Evolutionary conservation across 2,797 vertebrate genomes (phyloP).

Genomic region (Paguma larvata): DNA sequence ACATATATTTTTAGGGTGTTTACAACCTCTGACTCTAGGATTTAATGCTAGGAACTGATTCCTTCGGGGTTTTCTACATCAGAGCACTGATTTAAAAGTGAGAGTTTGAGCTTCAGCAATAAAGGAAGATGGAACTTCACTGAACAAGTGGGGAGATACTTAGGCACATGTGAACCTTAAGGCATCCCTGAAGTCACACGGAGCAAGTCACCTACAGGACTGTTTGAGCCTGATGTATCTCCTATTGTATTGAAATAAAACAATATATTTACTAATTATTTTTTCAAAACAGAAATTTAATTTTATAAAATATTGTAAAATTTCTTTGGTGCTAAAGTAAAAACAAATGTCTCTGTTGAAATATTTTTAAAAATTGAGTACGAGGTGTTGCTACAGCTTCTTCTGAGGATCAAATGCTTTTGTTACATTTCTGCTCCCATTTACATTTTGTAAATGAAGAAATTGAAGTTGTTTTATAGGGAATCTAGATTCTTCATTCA

Average conservation of each 20-base stretch:
- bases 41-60: background rate
- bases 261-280: background rate
- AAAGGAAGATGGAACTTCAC: background rate
- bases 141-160: background rate
- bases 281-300: constrained; percentile 27
- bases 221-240: background rate
- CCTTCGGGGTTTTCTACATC: background rate
- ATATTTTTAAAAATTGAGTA: constrained; percentile 17
- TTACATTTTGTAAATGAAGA: constrained; percentile 23
- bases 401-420: background rate
- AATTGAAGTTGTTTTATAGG: background rate
- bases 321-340: constrained; percentile 25
- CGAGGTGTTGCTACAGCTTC: background rate
- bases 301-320: background rate
- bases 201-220: background rate
- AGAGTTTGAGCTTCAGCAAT: background rate
- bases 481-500: background rate
- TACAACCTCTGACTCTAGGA: background rate
- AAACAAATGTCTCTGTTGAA: constrained; percentile 15
- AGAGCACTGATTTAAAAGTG: background rate
- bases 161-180: background rate
- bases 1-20: background rate
- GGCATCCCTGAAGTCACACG: background rate
- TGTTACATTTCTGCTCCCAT: background rate
- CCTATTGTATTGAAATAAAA: background rate